phyloP scores from a whole-genome alignment of 2,797 vertebrate species.

The Vireo griseus region DNA sequence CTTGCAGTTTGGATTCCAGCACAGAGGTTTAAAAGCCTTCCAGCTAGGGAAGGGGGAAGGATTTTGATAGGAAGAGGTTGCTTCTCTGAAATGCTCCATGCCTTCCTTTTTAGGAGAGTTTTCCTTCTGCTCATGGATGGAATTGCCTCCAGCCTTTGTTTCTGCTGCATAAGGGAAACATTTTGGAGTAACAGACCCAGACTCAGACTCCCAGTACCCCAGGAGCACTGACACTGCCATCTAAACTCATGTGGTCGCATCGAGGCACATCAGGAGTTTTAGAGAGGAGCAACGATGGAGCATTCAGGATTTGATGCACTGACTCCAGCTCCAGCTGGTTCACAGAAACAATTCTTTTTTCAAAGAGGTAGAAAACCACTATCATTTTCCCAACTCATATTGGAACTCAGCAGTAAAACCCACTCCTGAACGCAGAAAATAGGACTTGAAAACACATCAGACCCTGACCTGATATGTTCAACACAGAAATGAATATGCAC shows the following conservation, averaged over 20 bases:
- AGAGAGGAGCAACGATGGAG: neutral
- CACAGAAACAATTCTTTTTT: neutral
- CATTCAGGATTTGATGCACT: neutral
- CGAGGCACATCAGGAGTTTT: neutral
- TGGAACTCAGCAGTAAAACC: neutral
- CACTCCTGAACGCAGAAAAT: neutral
- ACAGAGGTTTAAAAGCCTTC: neutral
- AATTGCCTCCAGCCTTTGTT: neutral
- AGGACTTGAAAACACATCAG: neutral
- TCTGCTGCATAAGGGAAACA: neutral
- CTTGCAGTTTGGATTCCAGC: neutral
- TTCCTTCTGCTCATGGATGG: neutral
- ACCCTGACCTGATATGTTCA: neutral
- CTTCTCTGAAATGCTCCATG: neutral
- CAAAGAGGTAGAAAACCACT: neutral
- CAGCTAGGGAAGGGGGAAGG: neutral
- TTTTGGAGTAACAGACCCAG: neutral
- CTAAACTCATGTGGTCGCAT: neutral
- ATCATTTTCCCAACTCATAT: neutral
- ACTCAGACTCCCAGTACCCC: accelerated
- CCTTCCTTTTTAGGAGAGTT: neutral
- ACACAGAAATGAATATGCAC: neutral
- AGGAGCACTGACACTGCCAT: neutral
- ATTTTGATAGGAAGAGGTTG: neutral
- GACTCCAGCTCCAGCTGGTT: neutral